Evolutionary conservation across 2,888 invertebrate genomes (phyloP), one percentile per base, ranked within the genome.

Genomic region (Lissonota sp.): DNA sequence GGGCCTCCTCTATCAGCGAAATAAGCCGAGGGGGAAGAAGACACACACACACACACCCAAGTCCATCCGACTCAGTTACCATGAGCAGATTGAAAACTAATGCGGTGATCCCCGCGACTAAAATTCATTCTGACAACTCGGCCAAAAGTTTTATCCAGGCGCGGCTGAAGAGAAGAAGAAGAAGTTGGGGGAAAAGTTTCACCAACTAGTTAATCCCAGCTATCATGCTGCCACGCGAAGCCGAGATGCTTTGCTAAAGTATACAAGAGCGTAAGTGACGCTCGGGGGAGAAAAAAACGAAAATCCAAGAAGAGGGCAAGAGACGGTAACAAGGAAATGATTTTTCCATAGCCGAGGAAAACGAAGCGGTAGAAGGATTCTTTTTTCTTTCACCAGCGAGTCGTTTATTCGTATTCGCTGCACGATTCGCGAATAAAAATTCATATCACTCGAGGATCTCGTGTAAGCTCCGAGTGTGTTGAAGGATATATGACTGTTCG

Each of bases 61-160:
- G 51, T 64, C 63, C 57, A 67, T 55, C 40, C 53, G 62, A 60
- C 57, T 64, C 63, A 51, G 58, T 70, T 71, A 42, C 55, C 67
- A 16, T 66, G 62, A 67, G 74, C 79, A 79, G 82, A 82, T 82
- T 82, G 75, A 79, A 82, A 79, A 75, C 79, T 82, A 82, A 79
- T 75, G 74, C 67, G 79, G 67, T 75, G 67, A 75, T 67, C 71
- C 74, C 7, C 71, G 37, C 26, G 79, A 69, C 75, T 67, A 63
- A 75, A 75, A 82, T 75, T 71, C 64, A 82, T 82, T 82, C 71
- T 74, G 81, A 82, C 81, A 82, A 75, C 81, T 75, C 71, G 49
- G 62, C 16, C 60, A 66, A 62, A 79, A 82, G 75, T 79, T 82
- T 71, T 16, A 46, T 57, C 46, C 26, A 8, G 37, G 49, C 7